Conservation (phyloP, 1,140 invertebrate species). For the Ruditapes philippinarum region DNA sequence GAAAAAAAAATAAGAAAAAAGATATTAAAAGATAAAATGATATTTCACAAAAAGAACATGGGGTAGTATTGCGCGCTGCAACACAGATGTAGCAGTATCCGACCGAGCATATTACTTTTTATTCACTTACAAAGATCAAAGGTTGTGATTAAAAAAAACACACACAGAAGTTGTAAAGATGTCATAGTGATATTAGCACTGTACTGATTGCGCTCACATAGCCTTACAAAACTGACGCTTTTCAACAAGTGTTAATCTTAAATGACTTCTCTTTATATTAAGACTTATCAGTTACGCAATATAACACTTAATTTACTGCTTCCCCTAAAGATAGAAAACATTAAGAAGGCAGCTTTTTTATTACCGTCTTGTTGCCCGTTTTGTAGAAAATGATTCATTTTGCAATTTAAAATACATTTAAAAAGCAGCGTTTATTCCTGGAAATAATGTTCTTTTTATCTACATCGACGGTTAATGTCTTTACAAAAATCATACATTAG, state of each 20-base stretch:
- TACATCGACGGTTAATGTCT: too few relatives aligned
- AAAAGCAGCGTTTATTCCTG: too few relatives aligned
- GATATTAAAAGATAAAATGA: too few relatives aligned
- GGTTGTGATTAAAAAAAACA: neutral
- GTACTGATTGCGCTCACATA: too few relatives aligned
- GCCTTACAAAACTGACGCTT: neutral
- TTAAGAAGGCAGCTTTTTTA: neutral
- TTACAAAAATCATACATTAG: too few relatives aligned
- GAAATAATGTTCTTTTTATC: too few relatives aligned
- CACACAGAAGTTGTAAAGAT: slow-evolving; percentile 26
- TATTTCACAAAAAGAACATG: too few relatives aligned
- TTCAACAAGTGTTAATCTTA: slow-evolving; percentile 12
- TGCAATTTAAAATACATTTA: too few relatives aligned
- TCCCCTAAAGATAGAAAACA: neutral
- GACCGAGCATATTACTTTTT: too few relatives aligned
- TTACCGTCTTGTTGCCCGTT: neutral
- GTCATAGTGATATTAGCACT: neutral
- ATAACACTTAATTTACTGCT: slow-evolving; percentile 11
- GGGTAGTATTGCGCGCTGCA: too few relatives aligned
- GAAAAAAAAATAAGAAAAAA: too few relatives aligned
- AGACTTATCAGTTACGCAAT: slow-evolving; percentile 8
- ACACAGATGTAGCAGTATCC: too few relatives aligned
- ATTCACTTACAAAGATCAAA: neutral
- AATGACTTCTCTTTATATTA: neutral
- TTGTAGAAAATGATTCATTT: slow-evolving; percentile 7